These are phyloP conservation scores for Pachypanchax playfairii DNA, from an alignment of 2,113 vertebrate species.

Conservation along the genomic window DNA sequence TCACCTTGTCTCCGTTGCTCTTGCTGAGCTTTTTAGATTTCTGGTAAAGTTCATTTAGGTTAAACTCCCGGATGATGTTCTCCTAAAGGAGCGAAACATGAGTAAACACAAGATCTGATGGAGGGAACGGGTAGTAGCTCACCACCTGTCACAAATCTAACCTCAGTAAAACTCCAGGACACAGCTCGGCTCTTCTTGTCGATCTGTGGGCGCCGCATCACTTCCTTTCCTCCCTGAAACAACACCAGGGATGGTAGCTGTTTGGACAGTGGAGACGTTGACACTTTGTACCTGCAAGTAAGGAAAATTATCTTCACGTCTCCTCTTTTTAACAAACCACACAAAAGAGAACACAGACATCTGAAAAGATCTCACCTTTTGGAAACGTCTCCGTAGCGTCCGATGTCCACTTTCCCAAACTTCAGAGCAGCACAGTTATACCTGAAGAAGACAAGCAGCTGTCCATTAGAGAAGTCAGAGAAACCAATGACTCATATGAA, in stretches of 20 bases:
- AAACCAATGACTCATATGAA: no score
- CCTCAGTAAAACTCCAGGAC: slow-evolving; percentile 75
- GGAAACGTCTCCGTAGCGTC: slow-evolving; percentile 89
- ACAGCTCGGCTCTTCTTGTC: slow-evolving; percentile 80
- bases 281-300: slow-evolving; percentile 87
- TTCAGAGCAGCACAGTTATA: slow-evolving; percentile 90
- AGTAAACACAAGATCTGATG: no score
- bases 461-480: no score
- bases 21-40: slow-evolving; percentile 84
- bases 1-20: slow-evolving; percentile 71
- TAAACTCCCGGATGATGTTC: slow-evolving; percentile 87
- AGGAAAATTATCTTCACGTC: no score
- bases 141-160: neutral
- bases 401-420: slow-evolving; percentile 94
- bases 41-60: slow-evolving; percentile 91
- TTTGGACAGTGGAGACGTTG: slow-evolving; percentile 91
- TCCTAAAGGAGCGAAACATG: slow-evolving; percentile 40
- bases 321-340: no score
- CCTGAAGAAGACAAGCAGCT: slow-evolving; percentile 65
- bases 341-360: slow-evolving; percentile 76
- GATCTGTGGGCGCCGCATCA: slow-evolving; percentile 89
- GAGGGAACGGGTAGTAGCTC: neutral
- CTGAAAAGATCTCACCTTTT: slow-evolving; percentile 25
- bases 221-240: slow-evolving; percentile 88
- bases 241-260: slow-evolving; percentile 92